phyloP scores from a whole-genome alignment of 1,140 invertebrate species.

The Ganaspis sp. region DNA sequence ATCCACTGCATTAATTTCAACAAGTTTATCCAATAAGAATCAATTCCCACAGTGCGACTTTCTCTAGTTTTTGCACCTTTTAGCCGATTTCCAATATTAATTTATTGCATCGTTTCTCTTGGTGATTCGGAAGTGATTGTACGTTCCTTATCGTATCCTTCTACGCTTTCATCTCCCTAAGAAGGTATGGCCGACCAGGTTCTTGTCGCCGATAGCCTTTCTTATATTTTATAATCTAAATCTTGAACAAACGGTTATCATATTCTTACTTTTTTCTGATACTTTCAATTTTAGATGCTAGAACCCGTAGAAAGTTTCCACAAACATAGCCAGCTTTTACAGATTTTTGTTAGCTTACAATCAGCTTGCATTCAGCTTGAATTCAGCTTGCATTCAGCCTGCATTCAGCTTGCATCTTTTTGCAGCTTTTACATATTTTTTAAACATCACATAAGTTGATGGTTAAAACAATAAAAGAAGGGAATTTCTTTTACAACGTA shows the following conservation, averaged over 20 bases:
- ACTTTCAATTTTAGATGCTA: neutral
- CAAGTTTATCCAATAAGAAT: neutral
- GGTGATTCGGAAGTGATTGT: constrained; percentile 17
- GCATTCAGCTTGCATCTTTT: no score
- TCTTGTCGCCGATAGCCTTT: constrained; percentile 21
- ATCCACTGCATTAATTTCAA: neutral
- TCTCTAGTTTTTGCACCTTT: constrained; percentile 29
- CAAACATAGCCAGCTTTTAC: no score
- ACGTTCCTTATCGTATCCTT: constrained; percentile 5
- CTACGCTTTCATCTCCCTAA: constrained; percentile 15
- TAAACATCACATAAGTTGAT: neutral
- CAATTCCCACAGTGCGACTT: neutral
- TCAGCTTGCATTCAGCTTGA: no score
- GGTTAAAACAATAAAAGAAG: neutral
- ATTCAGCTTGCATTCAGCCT: no score
- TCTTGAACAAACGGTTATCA: neutral
- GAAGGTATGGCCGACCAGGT: constrained; percentile 1
- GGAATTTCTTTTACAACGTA: neutral
- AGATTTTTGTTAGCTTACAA: no score
- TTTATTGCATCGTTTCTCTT: constrained; percentile 18
- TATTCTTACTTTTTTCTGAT: neutral
- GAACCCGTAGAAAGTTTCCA: no score
- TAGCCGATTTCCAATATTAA: constrained; percentile 26
- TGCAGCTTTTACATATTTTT: no score
- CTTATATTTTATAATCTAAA: neutral